Evolutionary conservation across 2,888 invertebrate genomes (phyloP), one percentile per base, ranked within the genome.

Genomic region (Synanthedon andrenaeformis): DNA sequence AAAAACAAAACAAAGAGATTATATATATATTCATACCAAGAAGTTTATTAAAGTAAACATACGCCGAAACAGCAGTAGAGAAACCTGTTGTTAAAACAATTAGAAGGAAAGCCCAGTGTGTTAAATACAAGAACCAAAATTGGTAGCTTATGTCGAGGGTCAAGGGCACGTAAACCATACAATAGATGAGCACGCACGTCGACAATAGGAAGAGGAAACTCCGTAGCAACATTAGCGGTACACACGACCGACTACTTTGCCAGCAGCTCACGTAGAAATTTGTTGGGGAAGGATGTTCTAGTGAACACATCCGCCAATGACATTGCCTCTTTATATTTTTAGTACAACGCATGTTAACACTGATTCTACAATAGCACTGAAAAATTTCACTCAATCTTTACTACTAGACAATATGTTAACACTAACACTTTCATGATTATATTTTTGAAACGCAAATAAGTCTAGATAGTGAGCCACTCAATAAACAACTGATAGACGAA

Each of bases 121-220:
- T 80, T 54, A 87, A 66, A 68, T 85, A 88, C 62, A 88, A 79
- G 65, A 79, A 77, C 82, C 87, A 87, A 62, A 79, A 82, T 57
- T 72, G 71, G 58, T 73, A 62, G 57, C 63, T 59, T 56, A 56
- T 57, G 56, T 60, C 60, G 63, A 66, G 63, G 63, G 70, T 67
- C 69, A 72, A 60, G 62, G 73, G 64, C 62, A 68, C 56, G 52
- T 59, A 51, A 59, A 64, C 53, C 57, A 71, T 56, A 55, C 75
- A 72, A 13, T 72, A 57, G 54, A 74, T 53, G 49, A 76, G 66
- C 61, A 77, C 72, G 61, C 71, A 66, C 59, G 68, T 60, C 53
- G 78, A 67, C 54, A 63, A 68, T 56, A 79, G 71, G 71, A 78
- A 76, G 60, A 79, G 73, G 68, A 73, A 66, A 59, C 62, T 57